A percentile compares a stretch with the other conserved stretches of the same genome.
Conservation (phyloP, 2,888 invertebrate species). For the Penaeus monodon region DNA sequence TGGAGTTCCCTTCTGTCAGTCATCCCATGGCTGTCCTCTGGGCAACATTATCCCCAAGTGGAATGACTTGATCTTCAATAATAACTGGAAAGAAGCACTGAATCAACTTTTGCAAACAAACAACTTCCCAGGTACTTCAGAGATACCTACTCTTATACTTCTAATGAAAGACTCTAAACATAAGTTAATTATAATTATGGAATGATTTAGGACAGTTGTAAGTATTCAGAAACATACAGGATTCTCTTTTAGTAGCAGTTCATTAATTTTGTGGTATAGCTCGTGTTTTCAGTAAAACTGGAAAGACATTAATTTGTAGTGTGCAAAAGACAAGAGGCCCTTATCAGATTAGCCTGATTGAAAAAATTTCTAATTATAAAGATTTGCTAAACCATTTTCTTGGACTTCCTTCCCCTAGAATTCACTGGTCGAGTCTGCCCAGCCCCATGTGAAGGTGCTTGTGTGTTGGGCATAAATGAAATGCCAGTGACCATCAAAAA, state of each 20-base stretch:
- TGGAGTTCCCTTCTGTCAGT: conserved; percentile 98
- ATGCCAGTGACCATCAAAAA: conserved; percentile 99
- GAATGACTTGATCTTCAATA: conserved; percentile 96
- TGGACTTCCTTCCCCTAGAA: conserved; percentile 72
- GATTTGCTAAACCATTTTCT: background rate
- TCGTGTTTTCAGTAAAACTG: too few relatives aligned
- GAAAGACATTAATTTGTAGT: too few relatives aligned
- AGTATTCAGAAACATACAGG: too few relatives aligned
- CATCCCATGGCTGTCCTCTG: conserved; percentile 93
- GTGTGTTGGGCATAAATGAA: conserved; percentile 86
- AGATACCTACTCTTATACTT: too few relatives aligned
- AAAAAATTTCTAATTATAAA: too few relatives aligned
- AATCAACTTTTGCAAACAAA: conserved; percentile 95
- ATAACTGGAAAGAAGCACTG: conserved; percentile 94
- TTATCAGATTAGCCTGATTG: too few relatives aligned
- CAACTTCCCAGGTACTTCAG: conserved; percentile 86
- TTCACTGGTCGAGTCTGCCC: conserved; percentile 87
- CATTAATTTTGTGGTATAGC: too few relatives aligned
- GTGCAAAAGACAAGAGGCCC: too few relatives aligned
- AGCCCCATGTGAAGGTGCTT: conserved; percentile 97
- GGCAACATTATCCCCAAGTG: conserved; percentile 99
- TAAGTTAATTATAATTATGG: too few relatives aligned
- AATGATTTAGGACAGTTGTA: too few relatives aligned
- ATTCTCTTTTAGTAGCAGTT: too few relatives aligned
- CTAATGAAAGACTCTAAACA: too few relatives aligned